These are phyloP conservation scores for Tenthredo distinguenda DNA, from an alignment of 2,888 invertebrate genomes.

Conservation along the genomic window DNA sequence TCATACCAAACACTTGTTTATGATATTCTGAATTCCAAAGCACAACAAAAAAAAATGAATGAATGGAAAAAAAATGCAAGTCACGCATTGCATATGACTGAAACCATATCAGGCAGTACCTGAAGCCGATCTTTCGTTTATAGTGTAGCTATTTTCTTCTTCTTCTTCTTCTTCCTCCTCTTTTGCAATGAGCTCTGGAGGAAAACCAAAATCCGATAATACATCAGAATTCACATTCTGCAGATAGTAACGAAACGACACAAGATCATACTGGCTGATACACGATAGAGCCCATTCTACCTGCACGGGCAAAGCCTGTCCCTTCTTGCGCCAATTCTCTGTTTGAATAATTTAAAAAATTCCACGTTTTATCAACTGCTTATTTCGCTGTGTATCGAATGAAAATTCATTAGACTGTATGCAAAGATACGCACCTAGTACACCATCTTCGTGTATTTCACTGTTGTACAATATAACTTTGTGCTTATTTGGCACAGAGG, in stretches of 20 bases:
- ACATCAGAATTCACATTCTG: conserved; percentile 60
- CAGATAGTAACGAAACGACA: conserved; percentile 64
- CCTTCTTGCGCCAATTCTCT: conserved; percentile 45
- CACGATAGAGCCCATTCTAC: conserved; percentile 70
- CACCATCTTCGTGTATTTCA: conserved; percentile 57
- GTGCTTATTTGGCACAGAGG: conserved; percentile 52
- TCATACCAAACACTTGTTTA: neutral
- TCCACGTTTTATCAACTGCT: neutral
- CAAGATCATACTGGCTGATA: conserved; percentile 68
- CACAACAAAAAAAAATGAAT: no score
- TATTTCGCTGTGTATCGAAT: neutral
- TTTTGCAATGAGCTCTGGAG: conserved; percentile 62
- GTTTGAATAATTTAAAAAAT: neutral
- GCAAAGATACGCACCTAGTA: conserved; percentile 58
- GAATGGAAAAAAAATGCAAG: neutral
- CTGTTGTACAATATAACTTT: conserved; percentile 62
- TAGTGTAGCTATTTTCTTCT: conserved; percentile 1
- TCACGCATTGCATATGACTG: neutral
- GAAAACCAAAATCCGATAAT: conserved; percentile 63
- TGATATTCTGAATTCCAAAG: no score
- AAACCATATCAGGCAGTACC: neutral
- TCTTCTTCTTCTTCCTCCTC: conserved; percentile 41
- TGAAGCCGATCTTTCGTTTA: conserved; percentile 45
- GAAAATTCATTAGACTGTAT: neutral
- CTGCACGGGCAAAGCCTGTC: conserved; percentile 62